These are phyloP conservation scores for Eupithecia exiguata DNA, from an alignment of 2,888 invertebrate genomes.

Conservation along the genomic window DNA sequence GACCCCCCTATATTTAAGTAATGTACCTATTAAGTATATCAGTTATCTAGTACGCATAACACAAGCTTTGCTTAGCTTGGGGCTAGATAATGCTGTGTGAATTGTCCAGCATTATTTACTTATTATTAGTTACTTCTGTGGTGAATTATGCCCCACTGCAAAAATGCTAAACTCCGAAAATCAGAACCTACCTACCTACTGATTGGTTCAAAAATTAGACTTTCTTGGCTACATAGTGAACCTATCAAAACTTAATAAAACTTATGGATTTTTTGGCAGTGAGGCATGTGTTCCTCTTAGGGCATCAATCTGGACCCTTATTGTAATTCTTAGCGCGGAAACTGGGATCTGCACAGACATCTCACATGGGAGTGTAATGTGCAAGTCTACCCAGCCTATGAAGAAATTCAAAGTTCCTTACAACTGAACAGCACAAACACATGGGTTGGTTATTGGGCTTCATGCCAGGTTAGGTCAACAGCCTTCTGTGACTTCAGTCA, in stretches of 20 bases:
- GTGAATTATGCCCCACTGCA: not conserved
- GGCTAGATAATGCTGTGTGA: too few species aligned
- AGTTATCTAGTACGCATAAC: too few species aligned
- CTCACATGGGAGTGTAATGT: too few species aligned
- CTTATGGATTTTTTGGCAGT: not conserved
- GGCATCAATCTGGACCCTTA: too few species aligned
- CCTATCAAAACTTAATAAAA: not conserved
- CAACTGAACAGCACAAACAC: slow-evolving; percentile 21
- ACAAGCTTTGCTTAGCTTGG: too few species aligned
- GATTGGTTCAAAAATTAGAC: not conserved
- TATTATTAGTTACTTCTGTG: not conserved
- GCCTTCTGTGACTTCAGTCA: slow-evolving; percentile 48
- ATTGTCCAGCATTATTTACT: too few species aligned
- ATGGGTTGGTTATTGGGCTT: slow-evolving; percentile 53
- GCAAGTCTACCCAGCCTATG: not conserved
- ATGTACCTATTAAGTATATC: too few species aligned
- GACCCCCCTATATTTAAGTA: too few species aligned
- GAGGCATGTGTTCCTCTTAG: not conserved
- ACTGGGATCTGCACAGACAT: too few species aligned
- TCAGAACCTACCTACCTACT: not conserved
- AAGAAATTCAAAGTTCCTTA: not conserved
- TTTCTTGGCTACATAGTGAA: not conserved
- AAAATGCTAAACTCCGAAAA: not conserved
- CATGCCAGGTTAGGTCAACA: slow-evolving; percentile 75
- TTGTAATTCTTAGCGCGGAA: too few species aligned